These are phyloP conservation scores for Nymphicus hollandicus DNA, from an alignment of 2,113 vertebrate genomes.

Conservation along the genomic window DNA sequence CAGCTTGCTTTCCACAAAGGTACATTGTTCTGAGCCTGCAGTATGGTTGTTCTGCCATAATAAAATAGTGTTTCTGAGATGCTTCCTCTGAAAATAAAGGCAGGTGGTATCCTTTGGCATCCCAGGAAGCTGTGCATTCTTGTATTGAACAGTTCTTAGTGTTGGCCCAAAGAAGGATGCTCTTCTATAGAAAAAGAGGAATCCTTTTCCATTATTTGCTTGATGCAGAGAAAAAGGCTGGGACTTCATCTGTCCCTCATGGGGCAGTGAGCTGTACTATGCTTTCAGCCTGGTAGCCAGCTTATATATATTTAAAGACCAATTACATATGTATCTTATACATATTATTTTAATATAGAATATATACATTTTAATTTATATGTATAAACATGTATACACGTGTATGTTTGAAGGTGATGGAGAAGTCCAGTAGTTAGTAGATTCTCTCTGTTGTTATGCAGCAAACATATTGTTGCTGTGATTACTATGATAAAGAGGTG, in stretches of 20 bases:
- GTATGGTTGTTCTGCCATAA: background rate
- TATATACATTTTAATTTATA: background rate
- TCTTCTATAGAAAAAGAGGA: background rate
- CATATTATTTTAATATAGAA: background rate
- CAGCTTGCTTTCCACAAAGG: background rate
- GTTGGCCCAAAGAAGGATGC: background rate
- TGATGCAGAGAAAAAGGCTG: background rate
- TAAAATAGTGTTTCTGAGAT: background rate
- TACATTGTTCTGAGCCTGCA: background rate
- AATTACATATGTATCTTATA: background rate
- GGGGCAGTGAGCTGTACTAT: background rate
- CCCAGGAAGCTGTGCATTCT: background rate
- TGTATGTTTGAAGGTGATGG: background rate
- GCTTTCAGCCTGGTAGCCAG: background rate
- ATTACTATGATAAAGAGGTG: background rate
- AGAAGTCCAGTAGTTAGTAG: background rate
- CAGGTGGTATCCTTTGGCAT: background rate
- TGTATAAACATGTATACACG: fast-evolving
- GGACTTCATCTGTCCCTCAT: background rate
- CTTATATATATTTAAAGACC: background rate
- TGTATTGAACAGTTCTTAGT: background rate
- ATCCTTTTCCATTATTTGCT: background rate
- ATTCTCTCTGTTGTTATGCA: background rate
- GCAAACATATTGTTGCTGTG: fast-evolving
- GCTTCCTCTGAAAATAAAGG: background rate